phyloP scores from a whole-genome alignment of 2,888 invertebrate species.

The Drosophila heteroneura region DNA sequence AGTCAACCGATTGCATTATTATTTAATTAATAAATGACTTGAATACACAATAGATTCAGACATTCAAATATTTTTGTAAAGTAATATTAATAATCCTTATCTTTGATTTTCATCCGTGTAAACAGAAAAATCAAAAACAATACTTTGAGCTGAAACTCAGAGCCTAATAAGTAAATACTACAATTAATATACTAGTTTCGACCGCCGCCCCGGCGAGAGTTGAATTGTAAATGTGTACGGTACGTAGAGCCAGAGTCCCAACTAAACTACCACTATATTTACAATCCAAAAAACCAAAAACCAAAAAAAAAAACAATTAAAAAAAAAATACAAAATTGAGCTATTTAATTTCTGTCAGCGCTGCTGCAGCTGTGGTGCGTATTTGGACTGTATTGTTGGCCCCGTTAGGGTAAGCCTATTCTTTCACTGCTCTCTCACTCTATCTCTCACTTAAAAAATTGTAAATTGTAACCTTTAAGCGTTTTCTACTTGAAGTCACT shows the following conservation, averaged over 20 bases:
- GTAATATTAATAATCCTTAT: constrained; percentile 56
- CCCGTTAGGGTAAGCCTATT: constrained; percentile 71
- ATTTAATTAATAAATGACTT: constrained; percentile 57
- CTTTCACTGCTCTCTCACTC: constrained; percentile 49
- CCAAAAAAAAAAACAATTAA: constrained; percentile 1
- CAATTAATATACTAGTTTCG: constrained; percentile 37
- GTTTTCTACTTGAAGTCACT: constrained; percentile 68
- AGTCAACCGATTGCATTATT: constrained; percentile 54
- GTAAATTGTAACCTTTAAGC: constrained; percentile 56
- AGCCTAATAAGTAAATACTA: constrained; percentile 50
- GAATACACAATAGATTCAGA: constrained; percentile 37
- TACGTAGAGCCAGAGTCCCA: constrained; percentile 53
- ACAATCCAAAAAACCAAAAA: constrained; percentile 19
- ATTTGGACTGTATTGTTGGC: constrained; percentile 49
- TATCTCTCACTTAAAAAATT: constrained; percentile 18
- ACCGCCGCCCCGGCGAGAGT: constrained; percentile 37
- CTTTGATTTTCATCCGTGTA: constrained; percentile 56
- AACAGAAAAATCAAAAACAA: constrained; percentile 34
- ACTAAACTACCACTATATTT: constrained; percentile 35
- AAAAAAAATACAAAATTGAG: constrained; percentile 20
- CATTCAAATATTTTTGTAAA: constrained; percentile 53
- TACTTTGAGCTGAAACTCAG: constrained; percentile 45
- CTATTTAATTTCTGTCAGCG: constrained; percentile 43
- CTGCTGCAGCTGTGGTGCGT: constrained; percentile 33
- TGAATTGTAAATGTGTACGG: constrained; percentile 51